Percentiles rank a stretch among this genome's conserved stretches.
Evolutionary conservation across 2,888 invertebrate species (phyloP).

Genomic region (Pandemis corylana): DNA sequence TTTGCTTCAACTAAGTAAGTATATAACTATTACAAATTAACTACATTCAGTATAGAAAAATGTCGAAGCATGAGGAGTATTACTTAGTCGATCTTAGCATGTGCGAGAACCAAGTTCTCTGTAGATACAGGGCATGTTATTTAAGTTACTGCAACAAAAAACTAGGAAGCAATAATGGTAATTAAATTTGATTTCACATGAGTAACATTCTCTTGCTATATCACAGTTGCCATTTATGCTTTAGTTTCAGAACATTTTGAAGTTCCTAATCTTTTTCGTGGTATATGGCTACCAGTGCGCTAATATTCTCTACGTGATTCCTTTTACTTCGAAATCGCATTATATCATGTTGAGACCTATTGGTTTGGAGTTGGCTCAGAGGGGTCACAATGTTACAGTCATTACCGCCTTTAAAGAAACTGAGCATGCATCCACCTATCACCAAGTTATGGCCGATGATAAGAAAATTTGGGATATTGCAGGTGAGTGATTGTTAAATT

Average conservation of each 20-base stretch:
- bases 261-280: constrained; percentile 9
- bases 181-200: neutral
- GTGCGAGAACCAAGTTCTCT: neutral
- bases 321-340: constrained; percentile 80
- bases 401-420: constrained; percentile 69
- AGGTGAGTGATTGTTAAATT: constrained; percentile 55
- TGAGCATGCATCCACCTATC: constrained; percentile 68
- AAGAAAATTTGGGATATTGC: constrained; percentile 73
- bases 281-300: constrained; percentile 54
- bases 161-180: neutral
- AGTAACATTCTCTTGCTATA: neutral
- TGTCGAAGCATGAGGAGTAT: neutral
- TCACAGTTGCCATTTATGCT: neutral
- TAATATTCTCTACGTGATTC: constrained; percentile 78
- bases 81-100: neutral
- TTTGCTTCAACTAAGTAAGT: neutral
- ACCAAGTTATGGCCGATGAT: constrained; percentile 67
- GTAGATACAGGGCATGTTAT: neutral
- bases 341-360: constrained; percentile 74
- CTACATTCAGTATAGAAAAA: neutral
- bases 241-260: constrained; percentile 8
- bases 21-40: too few species aligned
- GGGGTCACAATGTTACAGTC: constrained; percentile 82
- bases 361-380: constrained; percentile 76
- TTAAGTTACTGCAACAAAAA: neutral